A percentile compares a stretch with the other conserved stretches of the same genome.
phyloP scores from a whole-genome alignment of 2,797 vertebrate genomes.

The Anguilla obscura region DNA sequence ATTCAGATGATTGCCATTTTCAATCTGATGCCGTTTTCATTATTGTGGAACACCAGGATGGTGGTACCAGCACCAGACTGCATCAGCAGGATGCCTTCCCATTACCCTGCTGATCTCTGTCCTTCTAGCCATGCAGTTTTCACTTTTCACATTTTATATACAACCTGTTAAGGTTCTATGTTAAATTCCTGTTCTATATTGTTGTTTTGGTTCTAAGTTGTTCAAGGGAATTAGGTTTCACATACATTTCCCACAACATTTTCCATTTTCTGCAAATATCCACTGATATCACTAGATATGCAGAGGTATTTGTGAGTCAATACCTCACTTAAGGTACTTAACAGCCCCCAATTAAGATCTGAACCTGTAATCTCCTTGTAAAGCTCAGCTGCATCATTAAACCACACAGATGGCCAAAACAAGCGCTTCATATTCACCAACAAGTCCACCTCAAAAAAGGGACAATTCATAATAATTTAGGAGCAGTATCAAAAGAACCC shows the following conservation, averaged over 20 bases:
- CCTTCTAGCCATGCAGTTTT: neutral
- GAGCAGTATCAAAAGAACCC: neutral
- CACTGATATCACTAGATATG: neutral
- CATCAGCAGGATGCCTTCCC: neutral
- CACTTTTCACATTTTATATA: neutral
- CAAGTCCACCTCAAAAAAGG: neutral
- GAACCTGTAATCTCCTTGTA: neutral
- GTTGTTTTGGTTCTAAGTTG: neutral
- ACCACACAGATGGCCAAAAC: neutral
- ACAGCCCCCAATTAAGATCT: neutral
- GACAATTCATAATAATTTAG: neutral
- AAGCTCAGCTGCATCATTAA: neutral
- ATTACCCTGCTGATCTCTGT: neutral
- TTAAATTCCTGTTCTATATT: neutral
- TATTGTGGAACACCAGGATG: neutral
- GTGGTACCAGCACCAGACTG: neutral
- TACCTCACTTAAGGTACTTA: neutral
- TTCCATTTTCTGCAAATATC: neutral
- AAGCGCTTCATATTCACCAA: neutral
- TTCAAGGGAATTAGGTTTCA: neutral
- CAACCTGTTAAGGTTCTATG: neutral
- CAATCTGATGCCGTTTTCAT: neutral
- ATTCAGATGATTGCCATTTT: conserved; percentile 26
- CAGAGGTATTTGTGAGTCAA: neutral
- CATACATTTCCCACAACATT: neutral